phyloP scores from a whole-genome alignment of 2,113 vertebrate species.

The Glaucidium brasilianum region DNA sequence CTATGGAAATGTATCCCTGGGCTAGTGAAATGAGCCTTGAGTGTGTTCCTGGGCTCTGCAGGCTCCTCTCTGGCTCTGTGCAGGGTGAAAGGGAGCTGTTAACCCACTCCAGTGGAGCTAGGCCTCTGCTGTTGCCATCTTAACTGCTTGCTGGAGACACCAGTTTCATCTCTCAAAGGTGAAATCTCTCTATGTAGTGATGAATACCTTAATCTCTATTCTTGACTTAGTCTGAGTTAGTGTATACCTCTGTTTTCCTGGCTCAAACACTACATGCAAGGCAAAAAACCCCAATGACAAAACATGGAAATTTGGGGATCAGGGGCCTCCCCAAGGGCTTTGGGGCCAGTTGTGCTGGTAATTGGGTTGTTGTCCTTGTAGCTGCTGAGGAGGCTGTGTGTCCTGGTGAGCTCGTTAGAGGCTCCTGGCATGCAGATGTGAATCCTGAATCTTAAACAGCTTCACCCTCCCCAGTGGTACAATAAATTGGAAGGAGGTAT shows the following conservation, averaged over 20 bases:
- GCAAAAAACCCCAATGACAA: not conserved
- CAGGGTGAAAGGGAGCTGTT: not conserved
- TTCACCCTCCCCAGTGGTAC: accelerated
- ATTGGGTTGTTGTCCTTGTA: no score
- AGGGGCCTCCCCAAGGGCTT: not conserved
- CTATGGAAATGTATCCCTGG: not conserved
- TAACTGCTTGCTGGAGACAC: not conserved
- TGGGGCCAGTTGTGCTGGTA: not conserved
- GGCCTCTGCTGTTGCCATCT: not conserved
- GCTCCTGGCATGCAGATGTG: no score
- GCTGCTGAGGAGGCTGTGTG: not conserved
- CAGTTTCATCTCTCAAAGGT: not conserved
- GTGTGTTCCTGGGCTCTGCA: not conserved
- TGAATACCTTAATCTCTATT: not conserved
- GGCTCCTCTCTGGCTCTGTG: not conserved
- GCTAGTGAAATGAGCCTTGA: not conserved
- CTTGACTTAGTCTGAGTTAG: not conserved
- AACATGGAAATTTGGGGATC: not conserved
- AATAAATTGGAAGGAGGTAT: not conserved
- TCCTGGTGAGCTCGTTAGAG: not conserved
- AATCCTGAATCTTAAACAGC: not conserved
- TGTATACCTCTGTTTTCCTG: not conserved
- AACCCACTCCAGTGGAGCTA: not conserved
- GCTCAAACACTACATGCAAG: accelerated
- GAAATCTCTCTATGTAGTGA: no score